Conservation (phyloP, 1,140 invertebrate species). For the Caenorhabditis remanei region DNA sequence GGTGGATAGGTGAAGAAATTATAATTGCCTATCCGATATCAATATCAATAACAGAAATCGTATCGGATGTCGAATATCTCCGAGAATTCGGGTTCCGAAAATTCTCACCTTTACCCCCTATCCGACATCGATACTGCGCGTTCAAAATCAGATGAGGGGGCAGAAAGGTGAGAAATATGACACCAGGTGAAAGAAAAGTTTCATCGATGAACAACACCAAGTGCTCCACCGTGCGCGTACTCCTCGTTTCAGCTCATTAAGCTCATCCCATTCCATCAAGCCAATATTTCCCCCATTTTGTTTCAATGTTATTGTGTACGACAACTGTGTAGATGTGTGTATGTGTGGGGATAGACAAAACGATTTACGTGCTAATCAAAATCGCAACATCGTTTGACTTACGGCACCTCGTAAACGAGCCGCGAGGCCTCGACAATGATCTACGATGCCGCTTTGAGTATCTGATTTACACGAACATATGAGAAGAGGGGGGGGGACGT, state of each 20-base stretch:
- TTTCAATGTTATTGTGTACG: constrained; percentile 46
- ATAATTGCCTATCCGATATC: constrained; percentile 28
- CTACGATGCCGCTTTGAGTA: constrained; percentile 49
- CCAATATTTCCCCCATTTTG: constrained; percentile 20
- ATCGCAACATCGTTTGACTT: constrained; percentile 43
- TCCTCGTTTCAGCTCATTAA: not conserved
- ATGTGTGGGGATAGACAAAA: not conserved
- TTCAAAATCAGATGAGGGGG: not conserved
- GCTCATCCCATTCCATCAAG: not conserved
- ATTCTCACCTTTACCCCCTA: constrained; percentile 11
- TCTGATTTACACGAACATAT: constrained; percentile 36
- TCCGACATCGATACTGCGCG: constrained; percentile 39
- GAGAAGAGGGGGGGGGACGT: not conserved
- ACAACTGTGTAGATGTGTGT: constrained; percentile 20
- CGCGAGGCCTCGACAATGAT: constrained; percentile 22
- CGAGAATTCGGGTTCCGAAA: not conserved
- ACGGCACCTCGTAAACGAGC: constrained; percentile 34
- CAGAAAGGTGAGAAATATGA: constrained; percentile 38
- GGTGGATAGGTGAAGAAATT: not conserved
- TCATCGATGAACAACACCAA: not conserved
- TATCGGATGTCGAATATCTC: constrained; percentile 8
- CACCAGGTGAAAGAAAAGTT: not conserved
- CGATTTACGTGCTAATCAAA: constrained; percentile 53
- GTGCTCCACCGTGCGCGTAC: not conserved
- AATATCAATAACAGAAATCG: constrained; percentile 19